Base-by-base conservation (phyloP, 2,113 vertebrate genomes). In the Corvus cornix region DNA sequence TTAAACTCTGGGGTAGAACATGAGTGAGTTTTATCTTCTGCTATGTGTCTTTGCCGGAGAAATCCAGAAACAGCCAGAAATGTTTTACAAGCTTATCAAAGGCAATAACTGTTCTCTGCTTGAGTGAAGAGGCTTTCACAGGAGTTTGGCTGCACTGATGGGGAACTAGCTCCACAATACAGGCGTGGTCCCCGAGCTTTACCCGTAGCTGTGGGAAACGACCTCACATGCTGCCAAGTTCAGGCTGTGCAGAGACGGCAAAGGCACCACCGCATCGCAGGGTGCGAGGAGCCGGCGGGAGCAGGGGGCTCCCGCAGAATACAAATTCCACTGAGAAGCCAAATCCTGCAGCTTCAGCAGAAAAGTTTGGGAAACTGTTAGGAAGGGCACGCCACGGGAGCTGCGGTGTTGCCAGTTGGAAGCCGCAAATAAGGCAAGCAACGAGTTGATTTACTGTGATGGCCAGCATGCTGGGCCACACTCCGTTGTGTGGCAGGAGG, bases 231-330 rank as follows among this genome's bases (percentile, higher is more conserved):
- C 68, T 43, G 48, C 74, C 58, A 28, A 53, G 48, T 35, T 30
- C 23, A 35, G 59, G 37, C 79, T 87, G 80, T 2, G 7, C 53
- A 41, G 88, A 74, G 78, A 23, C 46, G 9, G 62, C 43, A 30
- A 6, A 1, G 14, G 62, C 41, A 73, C 49, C 3, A 1, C 20
- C 0, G 4, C 74, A 30, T 43, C 13, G 0, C 53, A 6, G 74
- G 74, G 44, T 0, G 69, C 4, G 0, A 56, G 82, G 59, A 85
- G 46, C 78, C 18, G 14, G 51, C 13, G 0, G 20, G 28, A 59
- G 26, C 4, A 0, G 6, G 62, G 67, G 26, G 51, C 39, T 78
- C 63, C 52, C 26, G 6, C 79, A 67, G 64, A 43, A 70, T 56
- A 22, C 78, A 88, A 51, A 74, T 56, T 22, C n/a, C 62, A 10